Percentiles rank a stretch among this genome's conserved stretches.
Evolutionary conservation across 2,888 invertebrate species (phyloP).

Genomic region (Drymonia ruficornis): DNA sequence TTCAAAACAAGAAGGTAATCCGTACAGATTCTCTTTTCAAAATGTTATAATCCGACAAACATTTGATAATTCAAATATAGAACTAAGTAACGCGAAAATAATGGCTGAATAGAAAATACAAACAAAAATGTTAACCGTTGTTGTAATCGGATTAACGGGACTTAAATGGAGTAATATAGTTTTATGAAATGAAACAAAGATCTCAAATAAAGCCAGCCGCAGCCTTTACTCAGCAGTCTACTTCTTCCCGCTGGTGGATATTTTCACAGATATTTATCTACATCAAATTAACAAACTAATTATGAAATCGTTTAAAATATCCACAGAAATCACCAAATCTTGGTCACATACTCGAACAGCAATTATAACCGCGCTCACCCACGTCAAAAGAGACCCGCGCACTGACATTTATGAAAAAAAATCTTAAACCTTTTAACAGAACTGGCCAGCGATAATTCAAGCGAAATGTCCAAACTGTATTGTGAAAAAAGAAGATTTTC

Average conservation of each 20-base stretch:
- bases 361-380: slow-evolving; percentile 84
- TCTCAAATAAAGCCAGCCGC: no score
- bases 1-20: not conserved
- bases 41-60: no score
- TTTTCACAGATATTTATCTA: not conserved
- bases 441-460: slow-evolving; percentile 83
- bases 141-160: not conserved
- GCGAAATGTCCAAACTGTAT: slow-evolving; percentile 82
- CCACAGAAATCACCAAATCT: slow-evolving; percentile 24
- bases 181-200: no score
- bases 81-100: not conserved
- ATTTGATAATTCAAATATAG: not conserved
- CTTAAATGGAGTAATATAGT: not conserved
- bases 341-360: slow-evolving; percentile 44
- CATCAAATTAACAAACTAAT: not conserved
- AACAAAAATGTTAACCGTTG: not conserved
- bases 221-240: no score
- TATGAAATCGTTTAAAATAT: slow-evolving; percentile 14
- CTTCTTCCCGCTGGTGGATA: no score
- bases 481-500: slow-evolving; percentile 59
- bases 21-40: no score
- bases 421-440: slow-evolving; percentile 81
- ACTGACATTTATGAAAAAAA: slow-evolving; percentile 76
- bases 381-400: slow-evolving; percentile 75
- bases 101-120: not conserved